Percentiles rank a stretch among this genome's conserved stretches.
Evolutionary conservation across 2,797 vertebrate genomes (phyloP).

Genomic region (Macropodus opercularis): DNA sequence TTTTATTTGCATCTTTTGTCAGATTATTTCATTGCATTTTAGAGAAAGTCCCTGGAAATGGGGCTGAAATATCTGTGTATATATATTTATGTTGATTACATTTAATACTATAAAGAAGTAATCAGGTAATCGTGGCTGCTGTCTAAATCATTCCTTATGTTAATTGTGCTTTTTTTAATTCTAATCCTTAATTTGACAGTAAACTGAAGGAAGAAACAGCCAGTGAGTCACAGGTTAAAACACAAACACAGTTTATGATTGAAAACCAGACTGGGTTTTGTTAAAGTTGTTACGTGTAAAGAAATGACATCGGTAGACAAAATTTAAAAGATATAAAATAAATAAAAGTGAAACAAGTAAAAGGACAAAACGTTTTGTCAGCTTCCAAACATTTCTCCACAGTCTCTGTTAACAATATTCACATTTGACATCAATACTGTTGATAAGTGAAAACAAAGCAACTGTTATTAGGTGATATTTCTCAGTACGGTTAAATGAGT

Average conservation of each 20-base stretch:
- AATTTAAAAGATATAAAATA: slow-evolving; percentile 79
- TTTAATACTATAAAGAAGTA: no score
- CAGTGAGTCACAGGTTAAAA: slow-evolving; percentile 71
- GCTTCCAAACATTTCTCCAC: slow-evolving; percentile 78
- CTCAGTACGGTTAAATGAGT: slow-evolving; percentile 71
- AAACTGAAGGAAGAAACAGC: slow-evolving; percentile 20
- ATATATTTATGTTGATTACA: no score
- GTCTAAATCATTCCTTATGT: no score
- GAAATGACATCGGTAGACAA: slow-evolving; percentile 82
- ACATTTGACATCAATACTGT: slow-evolving; percentile 85
- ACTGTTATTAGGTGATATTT: slow-evolving; percentile 72
- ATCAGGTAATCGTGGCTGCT: no score
- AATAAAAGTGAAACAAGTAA: slow-evolving; percentile 75
- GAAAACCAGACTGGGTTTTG: slow-evolving; percentile 81
- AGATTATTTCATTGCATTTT: no score
- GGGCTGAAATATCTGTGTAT: no score
- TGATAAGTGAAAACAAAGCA: slow-evolving; percentile 82
- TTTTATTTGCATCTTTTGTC: no score
- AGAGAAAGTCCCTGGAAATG: no score
- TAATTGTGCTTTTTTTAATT: no score
- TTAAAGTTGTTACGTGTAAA: slow-evolving; percentile 83
- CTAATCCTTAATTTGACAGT: slow-evolving; percentile 1
- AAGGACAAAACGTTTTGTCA: slow-evolving; percentile 71
- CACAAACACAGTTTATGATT: slow-evolving; percentile 86
- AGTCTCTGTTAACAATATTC: slow-evolving; percentile 77